Conservation (phyloP, 23 tunicate species). For the Corella eumyota region DNA sequence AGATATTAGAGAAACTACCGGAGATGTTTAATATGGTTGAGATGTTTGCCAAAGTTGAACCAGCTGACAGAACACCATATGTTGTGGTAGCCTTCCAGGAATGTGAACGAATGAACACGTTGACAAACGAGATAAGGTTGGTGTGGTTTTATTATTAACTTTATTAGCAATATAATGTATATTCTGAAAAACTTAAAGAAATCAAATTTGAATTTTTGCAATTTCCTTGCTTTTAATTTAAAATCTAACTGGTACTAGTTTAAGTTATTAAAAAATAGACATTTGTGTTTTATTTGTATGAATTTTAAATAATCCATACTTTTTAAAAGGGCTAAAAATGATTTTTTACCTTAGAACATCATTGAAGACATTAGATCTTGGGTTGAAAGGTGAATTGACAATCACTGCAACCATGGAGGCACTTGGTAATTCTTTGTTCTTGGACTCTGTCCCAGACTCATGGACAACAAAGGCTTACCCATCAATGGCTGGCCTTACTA, state of each 20-base stretch:
- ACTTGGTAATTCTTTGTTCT: constrained; percentile 62
- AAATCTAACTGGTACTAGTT: no score
- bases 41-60: constrained; percentile 77
- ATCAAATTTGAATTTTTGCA: no score
- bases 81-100: constrained; percentile 96
- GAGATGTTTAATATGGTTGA: constrained; percentile 86
- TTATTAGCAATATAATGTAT: no score
- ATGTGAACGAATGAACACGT: constrained; percentile 79
- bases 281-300: no score
- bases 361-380: constrained; percentile 82
- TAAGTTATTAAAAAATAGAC: no score
- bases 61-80: constrained; percentile 90
- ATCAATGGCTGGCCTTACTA: constrained; percentile 69
- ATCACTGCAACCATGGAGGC: constrained; percentile 93
- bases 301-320: no score
- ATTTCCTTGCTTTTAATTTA: no score
- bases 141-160: no score
- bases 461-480: constrained; percentile 90
- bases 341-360: constrained; percentile 35
- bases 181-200: no score
- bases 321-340: no score
- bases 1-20: constrained; percentile 82
- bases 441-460: constrained; percentile 83
- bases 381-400: constrained; percentile 95
- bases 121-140: constrained; percentile 74